Conservation (phyloP, 2,113 vertebrate species). For the Chaetodon auriga region DNA sequence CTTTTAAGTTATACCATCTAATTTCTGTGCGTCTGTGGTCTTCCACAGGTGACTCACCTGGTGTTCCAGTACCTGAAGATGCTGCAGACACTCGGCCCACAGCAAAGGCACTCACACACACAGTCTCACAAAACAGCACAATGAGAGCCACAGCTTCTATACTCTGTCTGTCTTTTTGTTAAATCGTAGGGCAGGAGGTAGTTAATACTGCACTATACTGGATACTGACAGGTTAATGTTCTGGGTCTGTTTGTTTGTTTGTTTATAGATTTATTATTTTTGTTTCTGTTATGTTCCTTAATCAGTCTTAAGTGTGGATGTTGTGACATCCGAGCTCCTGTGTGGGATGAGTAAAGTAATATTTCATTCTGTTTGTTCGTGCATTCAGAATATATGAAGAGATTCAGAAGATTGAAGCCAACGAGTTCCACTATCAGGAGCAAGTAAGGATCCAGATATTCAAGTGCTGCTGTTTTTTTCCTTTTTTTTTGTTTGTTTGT, state of each 20-base stretch:
- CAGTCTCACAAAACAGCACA: neutral
- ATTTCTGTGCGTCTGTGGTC: conserved; percentile 35
- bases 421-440: conserved; percentile 97
- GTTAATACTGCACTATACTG: neutral
- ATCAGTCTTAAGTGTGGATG: conserved; percentile 12
- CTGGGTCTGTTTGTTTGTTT: neutral
- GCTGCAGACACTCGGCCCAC: conserved; percentile 92
- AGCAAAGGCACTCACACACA: conserved; percentile 86
- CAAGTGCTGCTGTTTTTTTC: no score
- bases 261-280: conserved; percentile 27
- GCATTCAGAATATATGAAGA: conserved; percentile 93
- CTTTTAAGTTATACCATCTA: neutral
- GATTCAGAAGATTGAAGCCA: conserved; percentile 97
- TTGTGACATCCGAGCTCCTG: conserved; percentile 11
- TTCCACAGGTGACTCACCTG: conserved; percentile 90
- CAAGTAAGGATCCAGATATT: conserved; percentile 84
- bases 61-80: conserved; percentile 98
- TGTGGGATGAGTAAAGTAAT: conserved; percentile 12
- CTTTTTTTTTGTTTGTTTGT: no score
- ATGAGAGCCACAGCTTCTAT: neutral
- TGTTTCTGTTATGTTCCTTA: neutral
- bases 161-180: neutral
- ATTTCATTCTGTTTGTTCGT: conserved; percentile 30
- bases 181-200: neutral
- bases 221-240: conserved; percentile 14